Percentiles rank a stretch among this genome's conserved stretches.
Conservation (phyloP, 1,140 invertebrate genomes). For the Papilio xuthus region DNA sequence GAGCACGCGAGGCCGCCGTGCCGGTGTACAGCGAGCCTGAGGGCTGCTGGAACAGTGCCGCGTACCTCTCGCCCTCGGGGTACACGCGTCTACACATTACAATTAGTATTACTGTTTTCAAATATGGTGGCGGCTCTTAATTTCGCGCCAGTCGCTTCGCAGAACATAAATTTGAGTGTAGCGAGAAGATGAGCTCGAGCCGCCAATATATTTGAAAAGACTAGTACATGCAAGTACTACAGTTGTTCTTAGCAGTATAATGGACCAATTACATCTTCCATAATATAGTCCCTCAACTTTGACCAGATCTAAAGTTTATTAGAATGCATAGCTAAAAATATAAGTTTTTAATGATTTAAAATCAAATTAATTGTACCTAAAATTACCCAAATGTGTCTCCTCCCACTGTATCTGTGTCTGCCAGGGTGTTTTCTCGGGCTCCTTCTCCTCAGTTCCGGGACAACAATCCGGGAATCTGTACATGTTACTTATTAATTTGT, state of each 20-base stretch:
- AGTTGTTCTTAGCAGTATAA: neutral
- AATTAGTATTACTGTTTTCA: neutral
- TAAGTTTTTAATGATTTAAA: neutral
- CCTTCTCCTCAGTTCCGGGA: constrained; percentile 64
- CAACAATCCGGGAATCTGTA: constrained; percentile 65
- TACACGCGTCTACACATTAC: constrained; percentile 68
- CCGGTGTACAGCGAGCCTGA: constrained; percentile 88
- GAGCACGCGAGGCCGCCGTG: constrained; percentile 88
- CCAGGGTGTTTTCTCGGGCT: constrained; percentile 75
- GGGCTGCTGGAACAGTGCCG: constrained; percentile 88
- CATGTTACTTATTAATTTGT: constrained; percentile 25
- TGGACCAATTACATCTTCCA: neutral
- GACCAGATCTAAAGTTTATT: neutral
- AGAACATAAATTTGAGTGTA: too few species aligned
- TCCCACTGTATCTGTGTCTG: constrained; percentile 89
- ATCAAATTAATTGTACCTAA: constrained; percentile 79
- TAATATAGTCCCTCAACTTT: too few species aligned
- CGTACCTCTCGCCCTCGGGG: constrained; percentile 83
- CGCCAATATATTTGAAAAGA: too few species aligned
- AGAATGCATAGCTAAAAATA: neutral
- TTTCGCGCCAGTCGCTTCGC: too few species aligned
- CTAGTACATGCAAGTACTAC: too few species aligned
- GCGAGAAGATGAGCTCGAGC: too few species aligned
- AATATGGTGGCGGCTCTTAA: too few species aligned
- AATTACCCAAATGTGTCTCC: constrained; percentile 89